Percentiles rank a stretch among this genome's conserved stretches.
phyloP scores from a whole-genome alignment of 2,113 vertebrate genomes.

The Oreotrochilus melanogaster region DNA sequence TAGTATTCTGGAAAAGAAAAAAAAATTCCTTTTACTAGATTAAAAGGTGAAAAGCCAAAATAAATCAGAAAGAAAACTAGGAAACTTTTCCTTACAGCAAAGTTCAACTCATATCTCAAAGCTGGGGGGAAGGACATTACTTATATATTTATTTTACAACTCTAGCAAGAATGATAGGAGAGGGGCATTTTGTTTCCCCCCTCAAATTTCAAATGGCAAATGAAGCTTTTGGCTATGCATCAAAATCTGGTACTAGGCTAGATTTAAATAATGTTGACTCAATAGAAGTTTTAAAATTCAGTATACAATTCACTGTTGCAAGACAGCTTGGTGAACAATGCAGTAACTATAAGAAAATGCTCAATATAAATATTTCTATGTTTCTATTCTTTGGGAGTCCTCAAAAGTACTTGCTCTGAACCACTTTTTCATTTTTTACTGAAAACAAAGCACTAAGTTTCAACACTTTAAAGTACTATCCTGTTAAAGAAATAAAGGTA shows the following conservation, averaged over 20 bases:
- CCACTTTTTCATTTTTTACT: background rate
- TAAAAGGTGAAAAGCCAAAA: slow-evolving; percentile 58
- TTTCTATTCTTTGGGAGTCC: background rate
- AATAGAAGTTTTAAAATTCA: slow-evolving; percentile 11
- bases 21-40: slow-evolving; percentile 37
- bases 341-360: background rate
- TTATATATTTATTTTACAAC: background rate
- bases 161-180: background rate
- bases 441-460: background rate
- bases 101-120: background rate
- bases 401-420: background rate
- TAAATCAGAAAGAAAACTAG: slow-evolving; percentile 14
- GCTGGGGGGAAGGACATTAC: background rate
- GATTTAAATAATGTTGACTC: background rate
- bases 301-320: background rate
- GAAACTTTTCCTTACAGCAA: slow-evolving; percentile 11
- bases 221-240: background rate
- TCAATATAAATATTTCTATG: background rate
- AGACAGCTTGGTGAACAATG: background rate
- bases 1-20: slow-evolving; percentile 56
- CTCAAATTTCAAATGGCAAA: background rate
- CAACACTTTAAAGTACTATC: background rate
- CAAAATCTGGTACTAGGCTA: background rate
- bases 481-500: background rate
- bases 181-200: background rate